Base-by-base conservation (phyloP, 2,113 vertebrate genomes). In the Aepyceros melampus region DNA sequence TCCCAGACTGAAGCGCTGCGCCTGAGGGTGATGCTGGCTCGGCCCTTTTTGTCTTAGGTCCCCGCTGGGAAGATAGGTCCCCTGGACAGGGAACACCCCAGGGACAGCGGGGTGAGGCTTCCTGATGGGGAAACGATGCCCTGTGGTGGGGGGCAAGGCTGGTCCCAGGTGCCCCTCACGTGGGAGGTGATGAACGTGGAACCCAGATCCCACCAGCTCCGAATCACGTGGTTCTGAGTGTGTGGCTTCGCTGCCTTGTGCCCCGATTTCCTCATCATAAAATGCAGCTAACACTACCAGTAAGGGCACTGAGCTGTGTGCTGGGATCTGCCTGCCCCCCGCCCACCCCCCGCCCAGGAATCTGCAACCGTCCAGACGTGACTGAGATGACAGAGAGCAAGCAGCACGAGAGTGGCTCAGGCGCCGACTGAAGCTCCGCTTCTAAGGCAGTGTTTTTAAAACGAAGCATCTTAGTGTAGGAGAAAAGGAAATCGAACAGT, bases 1-100 rank as follows among this genome's bases (percentile, higher is more conserved):
- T 0, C 3, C n/a, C 13, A 6, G 19, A 1, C 5, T 0, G 2
- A 31, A 25, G 16, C 2, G 10, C 71, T 1, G 5, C 8, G 0
- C 21, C 0, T 2, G 3, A 8, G 19, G 58, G 3, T 27, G 79
- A 2, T 1, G 6, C 13, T 19, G 19, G 27, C 31, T 11, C 4
- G 14, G 49, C 11, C 8, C 12, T 49, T 55, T 67, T 16, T 1
- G 7, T 53, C 43, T 17, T 5, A 36, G 58, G 19, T 9, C 83
- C 16, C 27, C 1, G 5, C 1, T 53, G 27, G 40, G 62, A 56
- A 82, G 17, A 36, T 17, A 10, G 29, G 13, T 33, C 5, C 45
- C n/a, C 27, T 9, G 12, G 33, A 13, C 12, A 14, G 36, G 49
- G 15, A 47, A 21, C 8, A 14, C 27, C 56, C 7, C 19, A 6